Evolutionary conservation across 2,113 vertebrate species (phyloP).

Genomic region (Rhipidura dahli): DNA sequence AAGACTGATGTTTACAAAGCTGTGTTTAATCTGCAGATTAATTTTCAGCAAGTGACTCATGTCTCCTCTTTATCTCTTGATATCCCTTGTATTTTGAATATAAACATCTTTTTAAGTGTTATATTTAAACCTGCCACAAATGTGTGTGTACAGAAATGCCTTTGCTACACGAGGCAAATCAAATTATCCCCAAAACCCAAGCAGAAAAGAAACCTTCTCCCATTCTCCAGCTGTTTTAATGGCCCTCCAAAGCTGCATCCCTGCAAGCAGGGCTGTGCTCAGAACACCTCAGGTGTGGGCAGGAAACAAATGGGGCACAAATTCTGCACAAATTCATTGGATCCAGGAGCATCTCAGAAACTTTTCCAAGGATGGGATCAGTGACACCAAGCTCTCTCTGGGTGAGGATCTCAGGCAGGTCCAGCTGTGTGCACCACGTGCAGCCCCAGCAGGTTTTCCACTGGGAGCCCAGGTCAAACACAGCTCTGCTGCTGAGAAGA

Average conservation of each 20-base stretch:
- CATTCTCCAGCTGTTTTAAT: background rate
- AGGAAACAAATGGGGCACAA: background rate
- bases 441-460: background rate
- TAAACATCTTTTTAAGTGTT: background rate
- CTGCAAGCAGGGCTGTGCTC: background rate
- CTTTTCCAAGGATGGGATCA: background rate
- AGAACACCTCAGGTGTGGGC: background rate
- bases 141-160: background rate
- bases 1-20: background rate
- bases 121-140: background rate
- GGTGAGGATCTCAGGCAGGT: background rate
- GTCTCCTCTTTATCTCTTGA: background rate
- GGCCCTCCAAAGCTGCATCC: background rate
- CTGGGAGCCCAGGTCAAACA: accelerated
- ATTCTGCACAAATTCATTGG: background rate
- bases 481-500: background rate
- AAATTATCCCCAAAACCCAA: background rate
- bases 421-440: accelerated
- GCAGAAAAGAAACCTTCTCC: background rate
- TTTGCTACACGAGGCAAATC: background rate
- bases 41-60: background rate
- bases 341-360: background rate
- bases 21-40: background rate
- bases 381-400: background rate
- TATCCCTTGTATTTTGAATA: background rate